Evolutionary conservation across 2,797 vertebrate species (phyloP).

Genomic region (Melanotaenia pygmaea): DNA sequence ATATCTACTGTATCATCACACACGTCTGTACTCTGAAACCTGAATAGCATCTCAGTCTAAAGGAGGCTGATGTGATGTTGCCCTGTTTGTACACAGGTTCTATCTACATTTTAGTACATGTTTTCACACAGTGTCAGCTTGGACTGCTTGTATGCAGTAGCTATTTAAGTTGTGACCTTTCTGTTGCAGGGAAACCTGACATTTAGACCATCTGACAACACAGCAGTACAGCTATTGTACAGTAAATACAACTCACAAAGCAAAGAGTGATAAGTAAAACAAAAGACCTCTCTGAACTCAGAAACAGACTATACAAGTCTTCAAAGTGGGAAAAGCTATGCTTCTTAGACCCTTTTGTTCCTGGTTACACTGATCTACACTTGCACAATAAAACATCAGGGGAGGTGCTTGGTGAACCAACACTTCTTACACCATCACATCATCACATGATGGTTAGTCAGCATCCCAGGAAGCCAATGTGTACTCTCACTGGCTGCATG

Average conservation of each 20-base stretch:
- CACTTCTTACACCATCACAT: background rate
- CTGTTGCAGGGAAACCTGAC: slow-evolving; percentile 17
- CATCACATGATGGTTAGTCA: background rate
- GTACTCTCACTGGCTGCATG: background rate
- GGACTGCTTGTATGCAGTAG: background rate
- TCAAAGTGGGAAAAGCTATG: background rate
- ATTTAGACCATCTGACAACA: slow-evolving; percentile 25
- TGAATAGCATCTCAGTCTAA: slow-evolving; percentile 5
- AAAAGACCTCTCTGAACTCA: background rate
- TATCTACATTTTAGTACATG: slow-evolving; percentile 3
- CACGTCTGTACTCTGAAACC: slow-evolving; percentile 27
- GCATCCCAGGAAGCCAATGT: background rate
- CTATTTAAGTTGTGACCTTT: slow-evolving; percentile 32
- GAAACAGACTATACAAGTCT: background rate
- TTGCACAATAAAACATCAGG: slow-evolving; percentile 4
- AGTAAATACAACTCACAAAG: slow-evolving; percentile 20
- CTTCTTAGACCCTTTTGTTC: background rate
- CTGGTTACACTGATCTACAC: background rate
- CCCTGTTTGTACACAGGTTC: background rate
- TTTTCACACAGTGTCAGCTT: slow-evolving; percentile 9
- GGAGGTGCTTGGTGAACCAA: background rate
- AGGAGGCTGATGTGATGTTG: slow-evolving; percentile 2
- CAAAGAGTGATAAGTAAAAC: background rate
- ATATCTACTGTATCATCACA: background rate
- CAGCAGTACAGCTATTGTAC: slow-evolving; percentile 19